Evolutionary conservation across 2,797 vertebrate species (phyloP).

Genomic region (Dryobates pubescens): DNA sequence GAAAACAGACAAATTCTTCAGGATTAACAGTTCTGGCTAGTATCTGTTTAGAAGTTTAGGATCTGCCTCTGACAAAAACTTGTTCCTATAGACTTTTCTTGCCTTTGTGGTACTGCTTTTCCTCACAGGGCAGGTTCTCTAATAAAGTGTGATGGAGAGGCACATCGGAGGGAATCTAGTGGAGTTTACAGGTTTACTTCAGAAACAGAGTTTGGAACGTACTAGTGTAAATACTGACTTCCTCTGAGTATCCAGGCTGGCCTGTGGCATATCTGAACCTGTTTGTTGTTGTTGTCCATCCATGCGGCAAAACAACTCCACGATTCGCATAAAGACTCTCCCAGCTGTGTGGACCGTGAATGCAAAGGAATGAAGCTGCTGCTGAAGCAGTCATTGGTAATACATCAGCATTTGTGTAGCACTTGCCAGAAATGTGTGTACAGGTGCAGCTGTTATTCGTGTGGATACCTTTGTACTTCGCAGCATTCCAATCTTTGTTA

Average conservation of each 20-base stretch:
- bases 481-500: neutral
- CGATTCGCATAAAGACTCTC: neutral
- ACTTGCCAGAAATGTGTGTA: neutral
- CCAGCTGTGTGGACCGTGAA: neutral
- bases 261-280: neutral
- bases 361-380: neutral
- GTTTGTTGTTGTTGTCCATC: neutral
- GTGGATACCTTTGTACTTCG: neutral
- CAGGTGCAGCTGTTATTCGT: neutral
- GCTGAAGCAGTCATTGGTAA: neutral
- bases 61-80: neutral
- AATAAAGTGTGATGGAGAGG: neutral
- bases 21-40: neutral
- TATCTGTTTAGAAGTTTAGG: neutral
- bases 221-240: neutral
- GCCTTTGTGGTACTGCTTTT: neutral
- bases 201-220: neutral
- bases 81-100: neutral
- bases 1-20: neutral
- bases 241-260: neutral
- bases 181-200: neutral
- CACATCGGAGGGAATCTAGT: neutral
- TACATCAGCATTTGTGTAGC: neutral
- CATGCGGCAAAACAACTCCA: neutral
- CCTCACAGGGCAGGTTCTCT: neutral